Percentiles rank a stretch among this genome's conserved stretches.
Evolutionary conservation across 2,888 invertebrate species (phyloP).

Genomic region (Adineta ricciae): DNA sequence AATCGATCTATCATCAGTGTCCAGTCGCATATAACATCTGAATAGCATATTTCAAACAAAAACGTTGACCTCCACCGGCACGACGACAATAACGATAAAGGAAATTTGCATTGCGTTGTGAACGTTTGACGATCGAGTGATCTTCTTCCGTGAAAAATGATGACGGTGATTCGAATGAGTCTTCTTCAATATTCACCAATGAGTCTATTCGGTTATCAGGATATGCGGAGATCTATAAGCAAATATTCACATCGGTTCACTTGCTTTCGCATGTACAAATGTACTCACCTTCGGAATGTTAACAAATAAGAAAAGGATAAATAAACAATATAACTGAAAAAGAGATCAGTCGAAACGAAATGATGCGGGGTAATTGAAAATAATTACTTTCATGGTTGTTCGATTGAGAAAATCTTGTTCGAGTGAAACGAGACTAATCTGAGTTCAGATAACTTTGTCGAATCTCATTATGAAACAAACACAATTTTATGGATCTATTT

Average conservation of each 20-base stretch:
- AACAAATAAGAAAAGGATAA: background rate
- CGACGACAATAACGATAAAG: conserved; percentile 9
- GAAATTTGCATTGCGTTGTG: conserved; percentile 17
- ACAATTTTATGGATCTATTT: background rate
- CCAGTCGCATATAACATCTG: background rate
- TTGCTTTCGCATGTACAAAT: background rate
- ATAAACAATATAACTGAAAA: background rate
- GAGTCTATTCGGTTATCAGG: background rate
- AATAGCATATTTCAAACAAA: conserved; percentile 15
- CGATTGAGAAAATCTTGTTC: background rate
- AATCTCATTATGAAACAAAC: background rate
- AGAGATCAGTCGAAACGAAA: background rate
- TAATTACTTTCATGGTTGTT: background rate
- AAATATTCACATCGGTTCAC: background rate
- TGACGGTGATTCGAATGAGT: background rate
- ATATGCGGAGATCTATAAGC: background rate
- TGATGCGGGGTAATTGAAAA: background rate
- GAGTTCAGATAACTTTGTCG: background rate
- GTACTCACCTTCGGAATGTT: background rate
- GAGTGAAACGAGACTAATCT: background rate
- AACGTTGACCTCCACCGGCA: background rate
- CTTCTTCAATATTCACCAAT: background rate
- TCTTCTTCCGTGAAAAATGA: background rate
- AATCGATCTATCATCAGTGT: background rate
- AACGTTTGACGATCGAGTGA: background rate